Percentiles rank a stretch among this genome's conserved stretches.
Conservation (phyloP, 2,888 invertebrate genomes). For the Conistra vaccinii region DNA sequence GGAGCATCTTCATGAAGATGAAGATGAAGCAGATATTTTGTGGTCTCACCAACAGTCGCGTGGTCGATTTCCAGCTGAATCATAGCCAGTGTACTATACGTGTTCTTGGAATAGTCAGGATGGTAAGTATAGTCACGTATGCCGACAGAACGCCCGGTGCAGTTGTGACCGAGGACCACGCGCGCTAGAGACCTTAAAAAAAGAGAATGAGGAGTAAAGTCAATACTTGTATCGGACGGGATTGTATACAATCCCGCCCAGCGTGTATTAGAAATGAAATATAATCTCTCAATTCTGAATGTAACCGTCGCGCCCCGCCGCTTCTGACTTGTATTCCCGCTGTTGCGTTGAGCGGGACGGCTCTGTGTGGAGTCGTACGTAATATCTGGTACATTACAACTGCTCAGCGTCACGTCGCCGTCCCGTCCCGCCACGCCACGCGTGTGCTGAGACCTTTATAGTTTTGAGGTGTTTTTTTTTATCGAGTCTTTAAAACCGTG, state of each 20-base stretch:
- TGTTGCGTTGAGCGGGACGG: no score
- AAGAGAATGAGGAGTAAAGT: not conserved
- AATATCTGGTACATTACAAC: no score
- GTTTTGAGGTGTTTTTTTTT: no score
- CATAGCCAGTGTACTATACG: slow-evolving; percentile 12
- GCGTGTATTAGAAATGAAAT: not conserved
- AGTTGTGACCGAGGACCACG: slow-evolving; percentile 8
- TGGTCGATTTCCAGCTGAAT: slow-evolving; percentile 28
- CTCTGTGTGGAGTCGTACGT: no score
- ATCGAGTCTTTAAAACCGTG: not conserved
- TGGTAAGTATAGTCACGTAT: slow-evolving; percentile 9
- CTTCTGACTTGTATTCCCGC: no score
- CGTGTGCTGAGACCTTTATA: no score
- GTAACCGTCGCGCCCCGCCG: no score
- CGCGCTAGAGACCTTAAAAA: slow-evolving; percentile 13
- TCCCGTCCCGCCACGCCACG: no score
- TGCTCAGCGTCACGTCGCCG: no score
- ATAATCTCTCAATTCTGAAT: no score
- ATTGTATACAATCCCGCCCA: not conserved
- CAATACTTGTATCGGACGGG: not conserved
- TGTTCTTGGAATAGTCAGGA: slow-evolving; percentile 17
- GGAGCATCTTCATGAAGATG: not conserved
- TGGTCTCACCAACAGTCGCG: not conserved
- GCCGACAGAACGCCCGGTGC: not conserved
- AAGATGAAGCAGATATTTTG: not conserved